Conservation (phyloP, 1,140 invertebrate genomes). For the Drosophila pseudoananassae region DNA sequence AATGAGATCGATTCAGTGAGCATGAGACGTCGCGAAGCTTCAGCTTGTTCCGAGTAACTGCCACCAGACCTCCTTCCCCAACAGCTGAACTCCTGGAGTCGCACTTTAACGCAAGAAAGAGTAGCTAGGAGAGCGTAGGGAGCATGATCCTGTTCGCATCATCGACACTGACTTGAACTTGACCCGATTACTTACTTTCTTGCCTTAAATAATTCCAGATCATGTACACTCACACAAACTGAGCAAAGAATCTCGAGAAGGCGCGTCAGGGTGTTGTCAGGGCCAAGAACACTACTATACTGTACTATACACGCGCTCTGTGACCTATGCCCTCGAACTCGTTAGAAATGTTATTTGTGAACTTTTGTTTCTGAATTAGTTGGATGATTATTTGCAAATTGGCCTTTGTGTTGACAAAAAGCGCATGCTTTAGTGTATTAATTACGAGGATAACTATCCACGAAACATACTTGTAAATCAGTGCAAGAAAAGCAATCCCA, state of each 20-base stretch:
- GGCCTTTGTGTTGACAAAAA: constrained; percentile 84
- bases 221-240: constrained; percentile 14
- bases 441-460: constrained; percentile 20
- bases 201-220: constrained; percentile 26
- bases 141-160: too few relatives aligned
- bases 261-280: too few relatives aligned
- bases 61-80: not conserved
- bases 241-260: not conserved
- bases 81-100: not conserved
- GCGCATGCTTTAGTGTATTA: constrained; percentile 72
- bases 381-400: constrained; percentile 84
- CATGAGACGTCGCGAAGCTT: not conserved
- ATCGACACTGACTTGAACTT: not conserved
- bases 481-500: constrained; percentile 51
- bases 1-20: not conserved
- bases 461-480: constrained; percentile 54
- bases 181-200: constrained; percentile 3
- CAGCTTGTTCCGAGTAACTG: not conserved
- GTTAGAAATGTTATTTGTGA: constrained; percentile 57
- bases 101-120: constrained; percentile 15
- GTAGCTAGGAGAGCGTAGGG: too few relatives aligned
- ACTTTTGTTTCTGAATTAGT: constrained; percentile 83
- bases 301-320: too few relatives aligned
- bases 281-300: too few relatives aligned
- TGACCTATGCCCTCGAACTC: too few relatives aligned